Evolutionary conservation across 2,888 invertebrate genomes (phyloP).

Genomic region (Pardosa pseudoannulata): DNA sequence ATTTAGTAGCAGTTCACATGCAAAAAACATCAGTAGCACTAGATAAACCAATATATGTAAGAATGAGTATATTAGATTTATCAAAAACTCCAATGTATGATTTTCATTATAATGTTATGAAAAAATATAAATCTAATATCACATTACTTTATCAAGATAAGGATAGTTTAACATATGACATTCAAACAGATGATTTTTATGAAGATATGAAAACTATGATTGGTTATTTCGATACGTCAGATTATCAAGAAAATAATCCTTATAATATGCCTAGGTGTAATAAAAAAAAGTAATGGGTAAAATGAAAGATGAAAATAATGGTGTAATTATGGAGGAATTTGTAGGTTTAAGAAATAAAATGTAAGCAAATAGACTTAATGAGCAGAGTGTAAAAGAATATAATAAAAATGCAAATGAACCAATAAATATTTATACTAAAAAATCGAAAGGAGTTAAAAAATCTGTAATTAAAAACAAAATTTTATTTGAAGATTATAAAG

Average conservation of each 20-base stretch:
- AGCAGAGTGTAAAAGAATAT: neutral
- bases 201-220: conserved; percentile 34
- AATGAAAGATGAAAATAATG: conserved; percentile 27
- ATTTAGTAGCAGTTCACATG: conserved; percentile 41
- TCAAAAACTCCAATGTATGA: conserved; percentile 75
- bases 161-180: conserved; percentile 75
- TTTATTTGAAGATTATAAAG: conserved; percentile 18
- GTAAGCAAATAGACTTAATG: neutral
- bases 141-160: conserved; percentile 76
- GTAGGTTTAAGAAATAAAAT: conserved; percentile 15
- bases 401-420: neutral
- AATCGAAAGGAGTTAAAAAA: conserved; percentile 20
- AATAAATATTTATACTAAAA: neutral
- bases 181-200: conserved; percentile 60
- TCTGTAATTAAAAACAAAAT: neutral
- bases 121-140: conserved; percentile 70
- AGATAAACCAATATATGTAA: conserved; percentile 75
- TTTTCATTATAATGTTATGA: conserved; percentile 72
- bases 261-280: neutral
- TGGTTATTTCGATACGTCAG: conserved; percentile 73
- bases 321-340: conserved; percentile 15
- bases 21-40: conserved; percentile 62
- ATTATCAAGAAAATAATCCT: conserved; percentile 9
- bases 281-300: conserved; percentile 27
- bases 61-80: conserved; percentile 75